Conservation (phyloP, 2,888 invertebrate species). For the Galerucella pusilla region DNA sequence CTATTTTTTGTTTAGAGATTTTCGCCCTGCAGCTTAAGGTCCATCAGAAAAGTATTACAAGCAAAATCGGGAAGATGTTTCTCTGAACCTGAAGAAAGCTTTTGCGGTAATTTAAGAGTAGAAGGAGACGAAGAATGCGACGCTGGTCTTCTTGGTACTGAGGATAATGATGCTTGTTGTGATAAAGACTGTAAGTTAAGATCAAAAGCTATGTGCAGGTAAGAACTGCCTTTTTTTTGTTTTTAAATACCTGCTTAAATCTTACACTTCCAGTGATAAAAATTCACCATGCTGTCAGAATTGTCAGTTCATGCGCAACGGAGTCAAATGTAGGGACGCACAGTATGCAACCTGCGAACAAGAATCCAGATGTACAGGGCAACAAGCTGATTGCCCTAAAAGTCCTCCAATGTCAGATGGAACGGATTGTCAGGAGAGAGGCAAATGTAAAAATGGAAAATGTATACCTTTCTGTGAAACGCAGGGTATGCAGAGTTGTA, state of each 20-base stretch:
- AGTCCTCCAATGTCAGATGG: conserved; percentile 89
- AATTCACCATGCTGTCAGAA: conserved; percentile 96
- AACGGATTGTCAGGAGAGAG: conserved; percentile 90
- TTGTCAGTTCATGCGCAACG: conserved; percentile 86
- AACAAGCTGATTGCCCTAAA: conserved; percentile 82
- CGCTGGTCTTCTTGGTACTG: conserved; percentile 91
- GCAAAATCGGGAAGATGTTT: conserved; percentile 93
- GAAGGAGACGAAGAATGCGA: conserved; percentile 98
- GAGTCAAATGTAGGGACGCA: conserved; percentile 89
- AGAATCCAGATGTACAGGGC: conserved; percentile 89
- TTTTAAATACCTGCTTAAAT: not conserved
- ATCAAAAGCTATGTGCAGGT: conserved; percentile 92
- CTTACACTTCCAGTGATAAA: conserved; percentile 78
- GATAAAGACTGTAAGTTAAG: conserved; percentile 91
- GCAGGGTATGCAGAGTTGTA: conserved; percentile 91
- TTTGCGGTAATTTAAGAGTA: conserved; percentile 95
- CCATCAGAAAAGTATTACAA: conserved; percentile 91
- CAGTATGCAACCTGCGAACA: conserved; percentile 93
- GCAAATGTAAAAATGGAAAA: conserved; percentile 89
- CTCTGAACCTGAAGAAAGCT: conserved; percentile 93
- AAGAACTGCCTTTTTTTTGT: conserved; percentile 15
- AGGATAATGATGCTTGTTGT: conserved; percentile 94
- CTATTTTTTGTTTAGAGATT: conserved; percentile 75
- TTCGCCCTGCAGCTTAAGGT: conserved; percentile 93
- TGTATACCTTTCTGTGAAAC: conserved; percentile 97